A percentile compares a stretch with the other conserved stretches of the same genome.
These are phyloP conservation scores for Nomada goodeniana DNA, from an alignment of 2,888 invertebrate genomes.

Conservation along the genomic window DNA sequence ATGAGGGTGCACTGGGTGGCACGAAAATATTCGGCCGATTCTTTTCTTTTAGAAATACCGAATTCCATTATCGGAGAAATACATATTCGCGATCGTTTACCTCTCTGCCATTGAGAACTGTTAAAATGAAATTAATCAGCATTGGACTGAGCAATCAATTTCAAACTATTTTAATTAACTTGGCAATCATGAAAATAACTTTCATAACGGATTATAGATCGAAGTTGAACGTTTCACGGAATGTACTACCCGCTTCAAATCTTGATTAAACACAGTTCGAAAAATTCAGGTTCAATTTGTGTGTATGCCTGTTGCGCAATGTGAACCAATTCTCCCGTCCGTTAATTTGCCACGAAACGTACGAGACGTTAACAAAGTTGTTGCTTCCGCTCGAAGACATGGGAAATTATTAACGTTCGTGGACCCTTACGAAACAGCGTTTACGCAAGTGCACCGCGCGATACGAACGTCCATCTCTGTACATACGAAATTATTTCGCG, in stretches of 20 bases:
- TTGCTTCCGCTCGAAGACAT: background rate
- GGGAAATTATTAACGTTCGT: background rate
- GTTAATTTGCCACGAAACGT: too few relatives aligned
- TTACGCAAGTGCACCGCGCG: background rate
- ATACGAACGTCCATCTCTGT: background rate
- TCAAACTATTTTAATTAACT: too few relatives aligned
- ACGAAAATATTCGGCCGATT: background rate
- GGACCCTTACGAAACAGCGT: background rate
- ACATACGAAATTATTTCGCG: constrained; percentile 9
- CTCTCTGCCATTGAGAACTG: background rate
- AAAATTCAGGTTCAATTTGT: too few relatives aligned
- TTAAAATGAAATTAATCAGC: background rate
- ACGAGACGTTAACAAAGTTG: background rate
- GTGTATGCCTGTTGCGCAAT: too few relatives aligned
- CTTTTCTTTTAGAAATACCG: background rate
- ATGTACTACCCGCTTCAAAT: too few relatives aligned
- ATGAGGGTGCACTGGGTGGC: constrained; percentile 2
- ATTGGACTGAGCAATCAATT: too few relatives aligned
- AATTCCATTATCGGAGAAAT: too few relatives aligned
- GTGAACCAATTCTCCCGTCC: too few relatives aligned
- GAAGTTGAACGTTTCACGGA: too few relatives aligned
- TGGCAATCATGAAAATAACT: too few relatives aligned
- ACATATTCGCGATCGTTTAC: background rate
- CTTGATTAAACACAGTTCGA: too few relatives aligned
- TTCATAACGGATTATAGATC: too few relatives aligned